Evolutionary conservation across 53 echinoderm and acorn worm genomes (phyloP).

Genomic region (Echinometra lucunter): DNA sequence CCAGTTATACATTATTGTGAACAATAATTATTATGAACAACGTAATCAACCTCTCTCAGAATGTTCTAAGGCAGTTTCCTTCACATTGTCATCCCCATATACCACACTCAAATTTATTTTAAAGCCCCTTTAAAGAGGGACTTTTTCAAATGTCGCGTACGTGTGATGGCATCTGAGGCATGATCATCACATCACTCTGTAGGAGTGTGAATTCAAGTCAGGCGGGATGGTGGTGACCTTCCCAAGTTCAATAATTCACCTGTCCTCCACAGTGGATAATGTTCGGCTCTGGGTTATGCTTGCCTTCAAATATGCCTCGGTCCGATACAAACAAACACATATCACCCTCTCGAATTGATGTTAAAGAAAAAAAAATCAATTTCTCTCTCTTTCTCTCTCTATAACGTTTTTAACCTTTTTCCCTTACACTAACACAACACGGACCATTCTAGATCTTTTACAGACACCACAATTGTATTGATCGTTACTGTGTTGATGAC

Average conservation of each 20-base stretch:
- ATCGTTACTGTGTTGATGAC: not conserved
- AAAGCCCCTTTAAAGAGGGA: not conserved
- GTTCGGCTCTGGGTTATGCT: not conserved
- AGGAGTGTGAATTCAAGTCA: constrained; percentile 29
- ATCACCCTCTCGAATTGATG: not conserved
- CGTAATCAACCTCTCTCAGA: too few species aligned
- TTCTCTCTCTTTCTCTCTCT: not conserved
- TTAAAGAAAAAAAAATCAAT: constrained; percentile 23
- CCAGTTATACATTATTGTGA: too few species aligned
- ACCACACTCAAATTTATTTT: too few species aligned
- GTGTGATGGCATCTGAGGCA: not conserved
- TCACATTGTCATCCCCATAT: too few species aligned
- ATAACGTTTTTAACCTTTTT: constrained; percentile 23
- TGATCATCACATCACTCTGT: constrained; percentile 1
- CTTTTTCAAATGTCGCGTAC: not conserved
- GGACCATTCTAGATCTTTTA: constrained; percentile 42
- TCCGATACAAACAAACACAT: constrained; percentile 44
- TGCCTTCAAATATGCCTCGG: not conserved
- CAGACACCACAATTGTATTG: constrained; percentile 44
- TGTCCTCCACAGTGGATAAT: constrained; percentile 15
- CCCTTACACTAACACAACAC: constrained; percentile 4
- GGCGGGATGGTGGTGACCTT: constrained; percentile 32
- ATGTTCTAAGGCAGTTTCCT: too few species aligned
- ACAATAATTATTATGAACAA: too few species aligned
- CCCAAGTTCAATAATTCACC: constrained; percentile 35